These are phyloP conservation scores for Pseudomyrmex sp. DNA, from an alignment of 1,140 invertebrate genomes.

Conservation along the genomic window DNA sequence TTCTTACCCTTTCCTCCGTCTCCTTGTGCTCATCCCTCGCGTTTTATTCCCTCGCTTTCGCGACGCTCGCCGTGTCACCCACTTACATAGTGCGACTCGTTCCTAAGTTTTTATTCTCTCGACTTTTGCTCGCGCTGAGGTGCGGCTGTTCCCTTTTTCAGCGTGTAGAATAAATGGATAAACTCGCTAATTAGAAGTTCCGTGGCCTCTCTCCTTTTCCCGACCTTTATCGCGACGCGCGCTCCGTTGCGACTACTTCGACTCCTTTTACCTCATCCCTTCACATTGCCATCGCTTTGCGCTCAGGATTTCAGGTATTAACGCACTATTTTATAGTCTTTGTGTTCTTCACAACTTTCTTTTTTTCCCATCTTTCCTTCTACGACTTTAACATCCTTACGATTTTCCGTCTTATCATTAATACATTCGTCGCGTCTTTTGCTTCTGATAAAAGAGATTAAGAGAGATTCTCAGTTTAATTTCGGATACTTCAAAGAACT, in stretches of 20 bases:
- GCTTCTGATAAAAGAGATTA: neutral
- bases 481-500: neutral
- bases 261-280: neutral
- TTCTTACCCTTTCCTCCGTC: conserved; percentile 11
- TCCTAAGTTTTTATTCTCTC: conserved; percentile 57
- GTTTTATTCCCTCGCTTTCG: conserved; percentile 20
- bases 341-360: neutral
- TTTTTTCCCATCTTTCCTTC: conserved; percentile 37
- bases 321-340: conserved; percentile 4
- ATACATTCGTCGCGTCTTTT: neutral
- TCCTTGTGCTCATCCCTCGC: conserved; percentile 32
- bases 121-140: conserved; percentile 43
- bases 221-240: conserved; percentile 11
- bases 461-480: conserved; percentile 3
- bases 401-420: neutral
- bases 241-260: neutral
- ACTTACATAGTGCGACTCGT: conserved; percentile 41
- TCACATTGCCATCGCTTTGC: conserved; percentile 19
- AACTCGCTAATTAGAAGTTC: conserved; percentile 83
- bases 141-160: conserved; percentile 69
- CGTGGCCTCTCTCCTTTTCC: conserved; percentile 4
- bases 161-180: conserved; percentile 78
- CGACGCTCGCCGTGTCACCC: neutral
- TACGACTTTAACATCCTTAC: conserved; percentile 41
- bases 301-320: conserved; percentile 34